Percentiles rank a stretch among this genome's conserved stretches.
Evolutionary conservation across 2,797 vertebrate species (phyloP).

Genomic region (Tauraco hartlaubi): DNA sequence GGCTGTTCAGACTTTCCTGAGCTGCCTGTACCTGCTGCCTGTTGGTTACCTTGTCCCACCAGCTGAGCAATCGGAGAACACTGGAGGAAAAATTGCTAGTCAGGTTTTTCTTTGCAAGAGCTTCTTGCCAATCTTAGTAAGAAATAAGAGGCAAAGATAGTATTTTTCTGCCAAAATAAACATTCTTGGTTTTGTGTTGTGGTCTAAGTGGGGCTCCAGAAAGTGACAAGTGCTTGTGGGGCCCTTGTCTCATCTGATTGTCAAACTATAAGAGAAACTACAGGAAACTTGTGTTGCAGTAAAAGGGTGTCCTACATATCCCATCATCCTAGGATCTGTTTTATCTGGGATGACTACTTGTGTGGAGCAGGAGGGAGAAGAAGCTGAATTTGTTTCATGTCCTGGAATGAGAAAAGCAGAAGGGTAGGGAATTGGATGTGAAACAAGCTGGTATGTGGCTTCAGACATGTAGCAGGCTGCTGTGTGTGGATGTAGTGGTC

Average conservation of each 20-base stretch:
- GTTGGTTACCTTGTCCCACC: not conserved
- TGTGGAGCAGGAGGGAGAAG: not conserved
- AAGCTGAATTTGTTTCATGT: not conserved
- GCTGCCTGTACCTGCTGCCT: not conserved
- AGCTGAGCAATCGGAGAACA: not conserved
- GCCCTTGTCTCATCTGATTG: not conserved
- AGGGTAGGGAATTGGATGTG: not conserved
- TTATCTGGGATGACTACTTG: not conserved
- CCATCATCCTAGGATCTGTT: not conserved
- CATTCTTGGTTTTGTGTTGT: not conserved
- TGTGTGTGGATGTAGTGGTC: not conserved
- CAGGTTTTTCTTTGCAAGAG: not conserved
- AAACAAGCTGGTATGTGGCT: accelerated
- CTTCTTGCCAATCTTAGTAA: not conserved
- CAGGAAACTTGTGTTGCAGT: not conserved
- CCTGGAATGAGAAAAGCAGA: not conserved
- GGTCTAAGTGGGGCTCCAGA: not conserved
- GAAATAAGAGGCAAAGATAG: not conserved
- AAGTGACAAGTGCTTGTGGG: not conserved
- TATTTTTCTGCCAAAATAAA: not conserved
- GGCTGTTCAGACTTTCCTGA: not conserved
- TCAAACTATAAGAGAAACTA: not conserved
- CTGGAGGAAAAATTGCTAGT: not conserved
- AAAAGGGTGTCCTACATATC: not conserved
- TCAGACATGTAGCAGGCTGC: not conserved